These are phyloP conservation scores for Caenorhabditis zanzibari DNA, from an alignment of 2,888 invertebrate genomes.

Conservation along the genomic window DNA sequence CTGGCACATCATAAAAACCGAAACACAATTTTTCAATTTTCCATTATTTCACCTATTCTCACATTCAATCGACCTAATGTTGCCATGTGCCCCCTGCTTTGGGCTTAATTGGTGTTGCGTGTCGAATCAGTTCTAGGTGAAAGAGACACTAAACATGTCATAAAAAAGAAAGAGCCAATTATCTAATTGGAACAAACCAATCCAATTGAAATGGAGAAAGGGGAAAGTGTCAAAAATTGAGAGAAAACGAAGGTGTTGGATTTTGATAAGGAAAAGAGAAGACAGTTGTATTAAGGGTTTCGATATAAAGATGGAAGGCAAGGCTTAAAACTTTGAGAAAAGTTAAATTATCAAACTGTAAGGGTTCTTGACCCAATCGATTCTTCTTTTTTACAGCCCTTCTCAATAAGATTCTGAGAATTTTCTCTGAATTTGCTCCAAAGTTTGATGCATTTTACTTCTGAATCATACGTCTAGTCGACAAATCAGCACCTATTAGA, in stretches of 20 bases:
- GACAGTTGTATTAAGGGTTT: too few relatives aligned
- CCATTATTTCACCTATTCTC: slow-evolving; percentile 10
- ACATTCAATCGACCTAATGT: slow-evolving; percentile 37
- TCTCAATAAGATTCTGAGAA: too few relatives aligned
- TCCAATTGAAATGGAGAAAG: slow-evolving; percentile 4
- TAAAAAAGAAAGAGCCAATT: slow-evolving; percentile 36
- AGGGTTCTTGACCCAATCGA: too few relatives aligned
- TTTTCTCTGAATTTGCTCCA: too few relatives aligned
- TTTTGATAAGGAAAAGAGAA: not conserved
- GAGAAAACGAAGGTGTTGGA: not conserved
- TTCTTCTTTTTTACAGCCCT: too few relatives aligned
- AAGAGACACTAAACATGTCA: slow-evolving; percentile 20
- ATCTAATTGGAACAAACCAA: slow-evolving; percentile 34
- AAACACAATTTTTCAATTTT: slow-evolving; percentile 23
- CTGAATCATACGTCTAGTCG: too few relatives aligned
- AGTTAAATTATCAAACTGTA: too few relatives aligned
- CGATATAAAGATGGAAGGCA: too few relatives aligned
- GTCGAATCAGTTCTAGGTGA: slow-evolving; percentile 33
- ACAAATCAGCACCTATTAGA: too few relatives aligned
- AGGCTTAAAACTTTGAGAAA: too few relatives aligned
- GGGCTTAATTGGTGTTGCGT: slow-evolving; percentile 44
- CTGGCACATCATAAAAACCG: slow-evolving; percentile 30
- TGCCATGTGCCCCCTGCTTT: slow-evolving; percentile 20
- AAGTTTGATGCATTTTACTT: too few relatives aligned
- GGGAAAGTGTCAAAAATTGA: not conserved